Evolutionary conservation across 2,113 vertebrate species (phyloP).

Genomic region (Anarrhichthys ocellatus): DNA sequence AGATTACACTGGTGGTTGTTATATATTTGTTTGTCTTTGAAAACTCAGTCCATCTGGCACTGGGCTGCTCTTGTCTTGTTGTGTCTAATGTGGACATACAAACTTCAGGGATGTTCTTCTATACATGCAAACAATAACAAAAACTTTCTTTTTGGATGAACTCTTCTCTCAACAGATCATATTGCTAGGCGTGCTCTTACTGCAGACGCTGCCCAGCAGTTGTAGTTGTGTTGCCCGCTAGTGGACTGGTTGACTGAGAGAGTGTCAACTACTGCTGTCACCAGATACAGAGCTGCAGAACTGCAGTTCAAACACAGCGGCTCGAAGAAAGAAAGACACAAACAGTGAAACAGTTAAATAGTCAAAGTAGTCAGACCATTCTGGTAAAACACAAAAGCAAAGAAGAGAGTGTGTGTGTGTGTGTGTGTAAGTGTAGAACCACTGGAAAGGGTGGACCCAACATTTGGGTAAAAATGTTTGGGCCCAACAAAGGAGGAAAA

Average conservation of each 20-base stretch:
- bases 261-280: constrained; percentile 83
- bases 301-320: constrained; percentile 89
- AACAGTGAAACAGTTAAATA: background rate
- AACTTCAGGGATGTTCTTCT: background rate
- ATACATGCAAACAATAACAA: too few relatives aligned
- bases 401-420: background rate
- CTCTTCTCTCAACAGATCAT: background rate
- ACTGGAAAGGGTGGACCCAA: too few relatives aligned
- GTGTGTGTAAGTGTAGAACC: background rate
- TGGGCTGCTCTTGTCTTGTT: background rate
- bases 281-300: constrained; percentile 88
- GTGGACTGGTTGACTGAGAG: constrained; percentile 77
- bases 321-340: constrained; percentile 71
- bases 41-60: background rate
- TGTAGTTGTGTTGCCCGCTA: constrained; percentile 89
- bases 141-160: too few relatives aligned
- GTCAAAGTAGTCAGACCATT: background rate
- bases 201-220: constrained; percentile 92
- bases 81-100: background rate
- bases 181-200: constrained; percentile 78
- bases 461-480: too few relatives aligned
- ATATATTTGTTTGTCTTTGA: background rate
- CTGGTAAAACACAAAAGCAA: background rate
- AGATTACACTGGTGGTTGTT: background rate
- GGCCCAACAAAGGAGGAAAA: too few relatives aligned